Percentiles rank a stretch among this genome's conserved stretches.
Evolutionary conservation across 2,797 vertebrate species (phyloP).

Genomic region (Anableps anableps): DNA sequence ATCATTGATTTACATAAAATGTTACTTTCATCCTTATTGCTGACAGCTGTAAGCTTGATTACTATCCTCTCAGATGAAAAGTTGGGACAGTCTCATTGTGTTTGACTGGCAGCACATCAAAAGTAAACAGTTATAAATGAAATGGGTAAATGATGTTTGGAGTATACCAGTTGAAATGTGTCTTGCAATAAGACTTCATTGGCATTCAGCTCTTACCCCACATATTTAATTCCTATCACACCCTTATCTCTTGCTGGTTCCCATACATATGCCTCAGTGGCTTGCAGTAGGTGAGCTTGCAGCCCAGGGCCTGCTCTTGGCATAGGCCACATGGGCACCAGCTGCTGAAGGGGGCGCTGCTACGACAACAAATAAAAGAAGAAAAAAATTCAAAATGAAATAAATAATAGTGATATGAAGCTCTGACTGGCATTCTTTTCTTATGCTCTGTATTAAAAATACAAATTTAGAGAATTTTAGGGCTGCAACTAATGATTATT

Average conservation of each 20-base stretch:
- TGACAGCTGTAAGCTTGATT: conserved; percentile 40
- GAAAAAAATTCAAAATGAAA: neutral
- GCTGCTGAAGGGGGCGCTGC: neutral
- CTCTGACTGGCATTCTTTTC: neutral
- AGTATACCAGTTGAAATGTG: conserved; percentile 45
- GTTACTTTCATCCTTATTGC: conserved; percentile 38
- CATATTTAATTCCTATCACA: conserved; percentile 52
- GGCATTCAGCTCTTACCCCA: conserved; percentile 44
- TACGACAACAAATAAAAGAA: neutral
- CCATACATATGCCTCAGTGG: conserved; percentile 52
- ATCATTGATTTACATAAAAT: conserved; percentile 40
- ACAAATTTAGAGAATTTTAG: neutral
- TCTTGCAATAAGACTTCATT: conserved; percentile 50
- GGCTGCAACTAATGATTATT: too few relatives aligned
- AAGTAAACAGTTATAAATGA: conserved; percentile 35
- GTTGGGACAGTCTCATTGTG: conserved; percentile 23
- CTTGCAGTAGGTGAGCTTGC: conserved; percentile 53
- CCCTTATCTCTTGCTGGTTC: conserved; percentile 49
- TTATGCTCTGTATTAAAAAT: neutral
- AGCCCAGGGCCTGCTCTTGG: neutral
- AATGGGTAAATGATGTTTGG: conserved; percentile 41
- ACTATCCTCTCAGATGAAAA: conserved; percentile 40
- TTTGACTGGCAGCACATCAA: conserved; percentile 37
- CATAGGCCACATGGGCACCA: neutral
- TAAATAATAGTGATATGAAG: neutral